Evolutionary conservation across 2,113 vertebrate genomes (phyloP).

Genomic region (Tricholaema leucomelas): DNA sequence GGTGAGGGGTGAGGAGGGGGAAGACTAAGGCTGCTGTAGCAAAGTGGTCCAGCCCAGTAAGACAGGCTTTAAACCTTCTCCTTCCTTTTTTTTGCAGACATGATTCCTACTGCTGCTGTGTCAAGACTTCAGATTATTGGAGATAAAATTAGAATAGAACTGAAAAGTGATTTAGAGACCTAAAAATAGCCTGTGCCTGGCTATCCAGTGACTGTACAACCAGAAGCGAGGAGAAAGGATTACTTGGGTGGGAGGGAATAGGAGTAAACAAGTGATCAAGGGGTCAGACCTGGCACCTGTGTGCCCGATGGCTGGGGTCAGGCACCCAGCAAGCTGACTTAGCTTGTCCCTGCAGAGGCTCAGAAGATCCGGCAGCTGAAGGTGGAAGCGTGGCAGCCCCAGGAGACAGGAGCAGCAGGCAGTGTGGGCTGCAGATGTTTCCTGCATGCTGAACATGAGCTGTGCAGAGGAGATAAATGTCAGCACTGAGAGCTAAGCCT

Average conservation of each 20-base stretch:
- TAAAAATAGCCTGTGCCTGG: constrained; percentile 13
- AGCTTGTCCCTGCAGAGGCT: neutral
- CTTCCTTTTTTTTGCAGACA: neutral
- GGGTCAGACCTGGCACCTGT: accelerated
- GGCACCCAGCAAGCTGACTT: neutral
- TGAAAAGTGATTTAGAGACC: constrained; percentile 28
- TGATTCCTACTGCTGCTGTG: neutral
- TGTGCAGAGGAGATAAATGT: constrained; percentile 19
- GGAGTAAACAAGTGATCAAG: neutral
- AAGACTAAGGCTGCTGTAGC: neutral
- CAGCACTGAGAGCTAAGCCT: neutral
- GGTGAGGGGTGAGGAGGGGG: neutral
- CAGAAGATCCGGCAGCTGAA: too few species aligned
- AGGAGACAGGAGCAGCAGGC: neutral
- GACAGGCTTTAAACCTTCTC: neutral
- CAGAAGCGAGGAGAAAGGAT: neutral
- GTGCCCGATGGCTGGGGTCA: neutral
- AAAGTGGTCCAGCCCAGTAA: neutral
- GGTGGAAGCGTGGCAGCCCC: neutral
- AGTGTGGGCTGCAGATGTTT: neutral
- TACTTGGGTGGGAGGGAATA: neutral
- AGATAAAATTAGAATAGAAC: constrained; percentile 36
- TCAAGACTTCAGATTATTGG: constrained; percentile 29
- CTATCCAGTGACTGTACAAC: neutral
- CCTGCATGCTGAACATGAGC: neutral